A percentile compares a stretch with the other conserved stretches of the same genome.
Evolutionary conservation across 2,113 vertebrate genomes (phyloP).

Genomic region (Siniperca chuatsi): DNA sequence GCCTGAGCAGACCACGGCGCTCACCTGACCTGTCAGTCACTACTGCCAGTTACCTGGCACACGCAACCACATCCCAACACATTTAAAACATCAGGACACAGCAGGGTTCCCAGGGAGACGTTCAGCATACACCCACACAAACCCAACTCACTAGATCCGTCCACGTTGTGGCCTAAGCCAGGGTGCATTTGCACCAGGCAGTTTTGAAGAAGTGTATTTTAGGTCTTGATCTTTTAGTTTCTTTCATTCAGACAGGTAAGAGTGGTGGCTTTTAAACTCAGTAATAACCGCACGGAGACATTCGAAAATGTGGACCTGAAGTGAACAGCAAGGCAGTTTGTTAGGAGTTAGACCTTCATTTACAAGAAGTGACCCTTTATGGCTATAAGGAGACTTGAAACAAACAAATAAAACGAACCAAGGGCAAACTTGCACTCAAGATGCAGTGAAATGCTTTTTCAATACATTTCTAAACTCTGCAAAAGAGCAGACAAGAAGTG

Average conservation of each 20-base stretch:
- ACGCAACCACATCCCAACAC: conserved; percentile 5
- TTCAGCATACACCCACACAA: background rate
- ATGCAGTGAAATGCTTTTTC: conserved; percentile 32
- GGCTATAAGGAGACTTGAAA: conserved; percentile 38
- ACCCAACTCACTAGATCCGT: background rate
- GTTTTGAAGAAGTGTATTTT: background rate
- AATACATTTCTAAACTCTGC: conserved; percentile 28
- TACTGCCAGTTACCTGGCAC: conserved; percentile 17
- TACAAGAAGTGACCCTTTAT: conserved; percentile 27
- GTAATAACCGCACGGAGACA: background rate
- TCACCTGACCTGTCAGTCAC: conserved; percentile 75
- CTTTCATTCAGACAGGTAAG: background rate
- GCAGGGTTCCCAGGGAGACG: background rate
- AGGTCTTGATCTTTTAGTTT: background rate
- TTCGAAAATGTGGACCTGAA: background rate
- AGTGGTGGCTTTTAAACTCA: background rate
- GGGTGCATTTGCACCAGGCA: background rate
- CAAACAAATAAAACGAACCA: conserved; percentile 36
- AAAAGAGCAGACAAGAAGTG: conserved; percentile 7
- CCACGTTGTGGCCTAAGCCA: background rate
- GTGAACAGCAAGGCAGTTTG: conserved; percentile 8
- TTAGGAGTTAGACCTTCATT: conserved; percentile 17
- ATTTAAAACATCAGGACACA: background rate
- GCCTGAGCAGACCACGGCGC: conserved; percentile 47
- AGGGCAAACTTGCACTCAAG: conserved; percentile 14